These are phyloP conservation scores for Sympetrum striolatum DNA, from an alignment of 2,888 invertebrate species.

Conservation along the genomic window DNA sequence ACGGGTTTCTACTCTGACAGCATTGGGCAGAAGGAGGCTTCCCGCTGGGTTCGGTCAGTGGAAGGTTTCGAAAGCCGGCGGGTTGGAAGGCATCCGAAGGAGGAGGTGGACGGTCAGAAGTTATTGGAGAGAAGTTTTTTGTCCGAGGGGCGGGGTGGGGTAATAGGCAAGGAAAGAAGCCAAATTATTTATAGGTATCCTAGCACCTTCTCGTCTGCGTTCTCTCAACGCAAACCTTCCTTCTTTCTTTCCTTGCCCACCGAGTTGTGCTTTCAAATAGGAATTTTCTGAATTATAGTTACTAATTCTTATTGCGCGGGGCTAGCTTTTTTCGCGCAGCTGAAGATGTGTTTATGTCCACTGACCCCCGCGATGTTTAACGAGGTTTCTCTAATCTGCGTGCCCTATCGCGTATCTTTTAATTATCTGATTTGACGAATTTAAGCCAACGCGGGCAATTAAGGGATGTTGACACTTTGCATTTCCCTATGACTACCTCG, in stretches of 20 bases:
- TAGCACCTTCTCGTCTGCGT: neutral
- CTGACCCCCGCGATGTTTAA: neutral
- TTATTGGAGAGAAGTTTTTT: conserved; percentile 37
- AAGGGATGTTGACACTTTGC: no score
- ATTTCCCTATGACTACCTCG: no score
- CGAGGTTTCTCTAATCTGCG: no score
- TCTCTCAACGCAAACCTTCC: neutral
- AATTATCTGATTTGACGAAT: no score
- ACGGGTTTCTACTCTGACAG: neutral
- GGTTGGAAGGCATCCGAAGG: conserved; percentile 37
- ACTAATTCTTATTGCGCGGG: neutral
- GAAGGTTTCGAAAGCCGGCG: conserved; percentile 38
- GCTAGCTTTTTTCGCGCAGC: neutral
- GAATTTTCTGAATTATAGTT: neutral
- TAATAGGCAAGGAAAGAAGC: conserved; percentile 21
- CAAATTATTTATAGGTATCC: conserved; percentile 42
- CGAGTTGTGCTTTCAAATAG: neutral
- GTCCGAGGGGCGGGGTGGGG: neutral
- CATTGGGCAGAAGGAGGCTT: neutral
- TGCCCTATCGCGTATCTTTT: no score
- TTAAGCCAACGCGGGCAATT: no score
- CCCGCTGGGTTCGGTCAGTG: conserved; percentile 43
- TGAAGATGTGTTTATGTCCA: neutral
- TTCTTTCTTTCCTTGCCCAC: neutral
- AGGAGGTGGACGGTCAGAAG: conserved; percentile 34